A percentile compares a stretch with the other conserved stretches of the same genome.
Conservation (phyloP, 2,113 vertebrate species). For the Phodopus roborovskii region DNA sequence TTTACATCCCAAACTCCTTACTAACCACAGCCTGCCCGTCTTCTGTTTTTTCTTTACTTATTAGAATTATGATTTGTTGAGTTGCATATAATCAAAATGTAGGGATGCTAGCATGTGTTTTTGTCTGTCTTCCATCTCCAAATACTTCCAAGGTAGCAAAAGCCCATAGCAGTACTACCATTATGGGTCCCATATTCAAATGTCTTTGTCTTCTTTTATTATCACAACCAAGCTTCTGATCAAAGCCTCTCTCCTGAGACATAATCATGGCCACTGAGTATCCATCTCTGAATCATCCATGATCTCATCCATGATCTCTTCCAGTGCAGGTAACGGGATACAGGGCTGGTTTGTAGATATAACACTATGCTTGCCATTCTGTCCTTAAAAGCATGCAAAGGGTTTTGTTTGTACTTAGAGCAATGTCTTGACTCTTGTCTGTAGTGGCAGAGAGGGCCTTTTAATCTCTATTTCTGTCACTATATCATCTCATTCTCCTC, state of each 20-base stretch:
- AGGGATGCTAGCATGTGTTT: neutral
- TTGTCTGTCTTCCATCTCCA: neutral
- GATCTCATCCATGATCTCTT: neutral
- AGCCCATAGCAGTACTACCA: neutral
- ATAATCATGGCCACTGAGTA: fast-evolving
- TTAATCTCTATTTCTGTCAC: neutral
- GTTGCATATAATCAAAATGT: neutral
- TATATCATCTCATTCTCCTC: neutral
- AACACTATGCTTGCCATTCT: neutral
- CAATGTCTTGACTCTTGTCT: neutral
- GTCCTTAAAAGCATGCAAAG: neutral
- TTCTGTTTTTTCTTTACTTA: neutral
- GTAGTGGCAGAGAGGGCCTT: neutral
- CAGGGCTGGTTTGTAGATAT: too few species aligned
- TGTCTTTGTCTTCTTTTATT: neutral
- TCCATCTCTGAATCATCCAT: neutral
- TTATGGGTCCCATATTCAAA: neutral
- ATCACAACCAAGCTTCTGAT: neutral
- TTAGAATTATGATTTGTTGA: neutral
- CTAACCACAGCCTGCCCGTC: neutral
- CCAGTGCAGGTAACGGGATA: neutral
- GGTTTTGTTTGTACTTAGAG: neutral
- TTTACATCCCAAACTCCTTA: neutral
- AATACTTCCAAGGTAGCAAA: neutral
- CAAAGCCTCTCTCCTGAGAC: neutral